Evolutionary conservation across 1,140 invertebrate species (phyloP), one percentile per base, ranked within the genome.

Genomic region (Leptinotarsa texana): DNA sequence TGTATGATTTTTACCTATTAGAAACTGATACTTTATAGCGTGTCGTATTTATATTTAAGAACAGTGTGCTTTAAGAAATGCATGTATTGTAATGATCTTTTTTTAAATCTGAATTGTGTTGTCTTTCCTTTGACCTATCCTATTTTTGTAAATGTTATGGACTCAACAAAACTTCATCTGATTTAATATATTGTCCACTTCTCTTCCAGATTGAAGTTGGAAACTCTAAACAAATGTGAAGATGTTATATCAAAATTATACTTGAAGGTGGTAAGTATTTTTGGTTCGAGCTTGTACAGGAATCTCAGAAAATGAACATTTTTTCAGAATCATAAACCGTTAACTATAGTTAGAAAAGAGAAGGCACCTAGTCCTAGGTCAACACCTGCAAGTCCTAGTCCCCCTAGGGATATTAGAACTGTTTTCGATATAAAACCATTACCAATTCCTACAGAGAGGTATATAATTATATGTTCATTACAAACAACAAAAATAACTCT

Each of bases 201-300:
- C 82, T 79, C 69, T 88, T 88, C 73, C 82, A 92, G 90, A 81
- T 86, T 91, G 83, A 91, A 90, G 83, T 86, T 90, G 80, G 90
- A 91, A 79, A 91, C 90, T 57, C 83, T 92, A 47, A 82, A 87
- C 24, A 89, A 90, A 83, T 91, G 90, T 79, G 90, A 92, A 84
- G 88, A 89, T 79, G 89, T 92, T 69, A 83, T 92, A 8, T 82
- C 88, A 27, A 92, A 89, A 83, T 85, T 92, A 62, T 88, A 89
- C 72, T 86, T 86, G 49, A 91, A 89, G 88, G 89, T 91, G 88
- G 91, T 86, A 87, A 86, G 80, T 88, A 75, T 13, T 63, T 48
- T 70, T 69, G 22, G 18, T 27, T 22, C 13, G 5, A 18, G 21
- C 13, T 51, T 70, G 51, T 70, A 21, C 57, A 22, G 22, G 13